phyloP scores from a whole-genome alignment of 2,797 vertebrate species.

The Coracias cyanogaster region DNA sequence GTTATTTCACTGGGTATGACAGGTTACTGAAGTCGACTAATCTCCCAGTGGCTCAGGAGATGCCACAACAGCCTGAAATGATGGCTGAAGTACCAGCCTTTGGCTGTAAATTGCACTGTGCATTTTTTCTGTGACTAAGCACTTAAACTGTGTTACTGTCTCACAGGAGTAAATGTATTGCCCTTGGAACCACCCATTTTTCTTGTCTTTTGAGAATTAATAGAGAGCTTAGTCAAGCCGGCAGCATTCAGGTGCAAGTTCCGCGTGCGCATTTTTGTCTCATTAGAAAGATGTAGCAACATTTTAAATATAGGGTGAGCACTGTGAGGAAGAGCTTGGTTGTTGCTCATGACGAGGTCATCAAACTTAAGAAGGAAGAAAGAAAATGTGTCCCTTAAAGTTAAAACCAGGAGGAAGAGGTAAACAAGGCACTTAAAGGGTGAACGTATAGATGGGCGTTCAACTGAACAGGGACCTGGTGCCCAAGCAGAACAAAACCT shows the following conservation, averaged over 20 bases:
- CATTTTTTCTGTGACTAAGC: conserved; percentile 12
- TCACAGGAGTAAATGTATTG: not conserved
- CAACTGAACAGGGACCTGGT: not conserved
- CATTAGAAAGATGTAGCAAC: conserved; percentile 28
- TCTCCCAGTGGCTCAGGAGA: not conserved
- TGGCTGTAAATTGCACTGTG: not conserved
- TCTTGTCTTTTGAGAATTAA: conserved; percentile 14
- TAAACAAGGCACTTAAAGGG: not conserved
- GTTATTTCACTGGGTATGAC: not conserved
- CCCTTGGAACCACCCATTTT: not conserved
- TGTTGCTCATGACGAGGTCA: not conserved
- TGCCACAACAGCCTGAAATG: not conserved
- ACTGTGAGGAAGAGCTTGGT: not conserved
- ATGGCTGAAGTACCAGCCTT: not conserved
- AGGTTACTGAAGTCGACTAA: not conserved
- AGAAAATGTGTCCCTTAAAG: not conserved
- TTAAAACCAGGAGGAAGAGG: not conserved
- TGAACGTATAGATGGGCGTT: rapidly evolving
- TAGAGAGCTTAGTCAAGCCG: not conserved
- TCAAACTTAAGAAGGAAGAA: not conserved
- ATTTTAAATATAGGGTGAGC: conserved; percentile 21
- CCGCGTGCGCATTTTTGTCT: not conserved
- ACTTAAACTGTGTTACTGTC: not conserved
- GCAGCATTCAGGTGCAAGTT: not conserved
- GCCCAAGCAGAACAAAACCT: not conserved